These are phyloP conservation scores for Homarus americanus DNA, from an alignment of 1,140 invertebrate genomes.

Conservation along the genomic window DNA sequence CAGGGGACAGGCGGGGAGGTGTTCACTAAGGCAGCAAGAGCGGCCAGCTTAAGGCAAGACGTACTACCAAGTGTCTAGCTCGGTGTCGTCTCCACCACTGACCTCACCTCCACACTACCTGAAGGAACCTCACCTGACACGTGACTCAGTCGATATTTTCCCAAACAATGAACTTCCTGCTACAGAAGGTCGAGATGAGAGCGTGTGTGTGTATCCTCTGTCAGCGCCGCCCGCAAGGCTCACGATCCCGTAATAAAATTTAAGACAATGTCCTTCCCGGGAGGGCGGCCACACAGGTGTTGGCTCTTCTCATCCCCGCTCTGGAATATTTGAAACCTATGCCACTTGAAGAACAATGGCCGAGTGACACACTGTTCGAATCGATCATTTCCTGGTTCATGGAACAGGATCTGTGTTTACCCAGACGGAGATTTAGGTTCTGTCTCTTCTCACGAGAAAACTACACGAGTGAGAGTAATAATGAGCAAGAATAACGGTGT, in stretches of 20 bases:
- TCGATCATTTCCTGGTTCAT: not conserved
- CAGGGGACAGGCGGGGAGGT: no score
- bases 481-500: no score
- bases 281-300: no score
- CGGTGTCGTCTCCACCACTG: not conserved
- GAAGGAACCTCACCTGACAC: not conserved
- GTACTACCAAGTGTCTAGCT: no score
- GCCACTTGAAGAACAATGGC: not conserved
- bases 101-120: not conserved
- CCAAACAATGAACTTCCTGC: not conserved
- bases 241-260: not conserved
- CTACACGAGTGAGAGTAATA: no score
- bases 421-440: no score
- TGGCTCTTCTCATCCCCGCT: not conserved
- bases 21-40: no score
- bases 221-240: not conserved
- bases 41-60: no score
- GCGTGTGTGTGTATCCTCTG: not conserved
- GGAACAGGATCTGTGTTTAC: no score
- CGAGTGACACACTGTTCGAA: slow-evolving; percentile 15
- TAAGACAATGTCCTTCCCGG: not conserved
- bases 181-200: not conserved
- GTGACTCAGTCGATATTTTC: not conserved
- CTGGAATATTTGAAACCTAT: not conserved
- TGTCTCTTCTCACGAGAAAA: no score